phyloP scores from a whole-genome alignment of 2,888 invertebrate species.

The Pedicia rivosa region DNA sequence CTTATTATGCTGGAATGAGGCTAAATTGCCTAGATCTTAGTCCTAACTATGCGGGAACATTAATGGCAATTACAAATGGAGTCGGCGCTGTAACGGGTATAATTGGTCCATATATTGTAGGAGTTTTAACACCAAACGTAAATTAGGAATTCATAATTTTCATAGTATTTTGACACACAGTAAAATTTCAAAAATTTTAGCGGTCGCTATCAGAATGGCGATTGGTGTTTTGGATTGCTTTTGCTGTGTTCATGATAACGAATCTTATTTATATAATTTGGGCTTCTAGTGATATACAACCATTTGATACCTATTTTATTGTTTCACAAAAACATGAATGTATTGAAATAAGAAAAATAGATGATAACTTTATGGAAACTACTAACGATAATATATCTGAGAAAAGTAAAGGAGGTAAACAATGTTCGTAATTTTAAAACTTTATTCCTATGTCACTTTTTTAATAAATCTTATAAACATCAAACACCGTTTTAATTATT shows the following conservation, averaged over 20 bases:
- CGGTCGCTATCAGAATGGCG: constrained; percentile 54
- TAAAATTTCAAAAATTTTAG: constrained; percentile 22
- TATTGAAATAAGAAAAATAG: too few species aligned
- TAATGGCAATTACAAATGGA: constrained; percentile 54
- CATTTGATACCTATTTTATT: too few species aligned
- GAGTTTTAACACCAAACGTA: constrained; percentile 46
- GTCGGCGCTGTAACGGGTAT: constrained; percentile 57
- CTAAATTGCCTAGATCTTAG: constrained; percentile 50
- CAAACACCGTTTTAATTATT: too few species aligned
- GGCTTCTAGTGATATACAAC: constrained; percentile 57
- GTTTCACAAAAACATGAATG: too few species aligned
- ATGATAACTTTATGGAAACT: too few species aligned
- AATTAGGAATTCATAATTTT: too few species aligned
- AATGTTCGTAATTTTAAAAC: too few species aligned
- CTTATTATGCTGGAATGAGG: constrained; percentile 54
- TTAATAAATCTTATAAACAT: too few species aligned
- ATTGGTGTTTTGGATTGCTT: constrained; percentile 63
- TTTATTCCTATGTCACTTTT: too few species aligned
- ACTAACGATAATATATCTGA: too few species aligned
- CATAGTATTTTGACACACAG: background rate
- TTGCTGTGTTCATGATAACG: constrained; percentile 47
- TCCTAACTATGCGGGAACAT: constrained; percentile 47
- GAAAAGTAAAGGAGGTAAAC: too few species aligned
- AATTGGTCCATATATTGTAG: constrained; percentile 49
- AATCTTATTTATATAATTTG: constrained; percentile 51